Evolutionary conservation across 1,140 invertebrate species (phyloP).

Genomic region (Euschistus heros): DNA sequence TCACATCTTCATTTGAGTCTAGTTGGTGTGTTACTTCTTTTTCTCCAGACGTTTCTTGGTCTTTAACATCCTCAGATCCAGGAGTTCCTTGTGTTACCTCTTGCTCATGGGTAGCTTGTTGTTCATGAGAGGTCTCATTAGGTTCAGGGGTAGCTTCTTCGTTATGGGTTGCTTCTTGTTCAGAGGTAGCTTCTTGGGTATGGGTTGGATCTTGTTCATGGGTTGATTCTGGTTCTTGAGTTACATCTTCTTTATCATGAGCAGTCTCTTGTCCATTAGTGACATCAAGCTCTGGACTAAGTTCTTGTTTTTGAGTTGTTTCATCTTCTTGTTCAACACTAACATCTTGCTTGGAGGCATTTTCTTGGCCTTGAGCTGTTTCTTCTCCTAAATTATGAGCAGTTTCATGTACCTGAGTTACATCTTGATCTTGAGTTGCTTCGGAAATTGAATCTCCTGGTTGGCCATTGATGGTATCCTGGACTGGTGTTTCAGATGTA

Average conservation of each 20-base stretch:
- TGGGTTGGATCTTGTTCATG: neutral
- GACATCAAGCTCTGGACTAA: slow-evolving; percentile 30
- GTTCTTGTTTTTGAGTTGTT: too few relatives aligned
- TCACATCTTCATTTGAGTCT: neutral
- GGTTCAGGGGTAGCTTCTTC: slow-evolving; percentile 16
- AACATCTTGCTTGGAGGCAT: too few relatives aligned
- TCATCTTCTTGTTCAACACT: too few relatives aligned
- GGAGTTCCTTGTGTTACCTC: neutral
- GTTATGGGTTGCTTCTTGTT: slow-evolving; percentile 3
- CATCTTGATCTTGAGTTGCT: neutral
- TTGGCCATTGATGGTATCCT: neutral
- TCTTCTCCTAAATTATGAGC: too few relatives aligned
- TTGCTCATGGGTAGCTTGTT: neutral
- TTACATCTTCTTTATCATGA: slow-evolving; percentile 9
- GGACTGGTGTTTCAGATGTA: neutral
- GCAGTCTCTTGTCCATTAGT: slow-evolving; percentile 22
- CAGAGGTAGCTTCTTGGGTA: neutral
- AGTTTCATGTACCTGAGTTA: too few relatives aligned
- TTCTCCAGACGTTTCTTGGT: neutral
- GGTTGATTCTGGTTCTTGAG: neutral
- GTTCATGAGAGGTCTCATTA: slow-evolving; percentile 10
- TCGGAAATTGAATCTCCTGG: neutral
- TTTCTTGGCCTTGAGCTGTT: too few relatives aligned
- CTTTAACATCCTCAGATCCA: neutral
- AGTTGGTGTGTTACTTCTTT: neutral